Base-by-base conservation (phyloP, 2,113 vertebrate species). In the Tetraodon nigroviridis region DNA sequence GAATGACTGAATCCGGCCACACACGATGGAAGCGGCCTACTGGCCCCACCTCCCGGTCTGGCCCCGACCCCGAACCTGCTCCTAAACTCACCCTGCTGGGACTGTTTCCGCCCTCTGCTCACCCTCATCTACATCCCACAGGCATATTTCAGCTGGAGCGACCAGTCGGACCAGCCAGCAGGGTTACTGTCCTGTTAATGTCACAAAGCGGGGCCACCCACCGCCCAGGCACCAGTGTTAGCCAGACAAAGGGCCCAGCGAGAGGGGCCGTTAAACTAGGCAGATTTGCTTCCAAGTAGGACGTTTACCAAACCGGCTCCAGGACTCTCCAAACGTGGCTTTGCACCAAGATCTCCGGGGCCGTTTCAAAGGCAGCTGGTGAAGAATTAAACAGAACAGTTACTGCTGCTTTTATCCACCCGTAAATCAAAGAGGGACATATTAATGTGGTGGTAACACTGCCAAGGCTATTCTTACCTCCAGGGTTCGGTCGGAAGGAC, bases 91-190 rank as follows among this genome's bases (percentile, higher is more conserved):
- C 62, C 1, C 20, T n/a, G 21, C 32, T 65, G 65, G 53, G 60
- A 63, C n/a, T 40, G 20, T 61, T 69, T 73, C 68, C 72, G 51
- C 51, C 65, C 42, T 45, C 21, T 2, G 18, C 45, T 48, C 58
- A 11, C 67, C 27, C 45, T 48, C 58, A 11, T 68, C 27, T 55
- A 42, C 62, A 54, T 52, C 55, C 54, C 53, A 45, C 32, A 51
- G 61, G 61, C 62, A 44, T 81, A 65, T 61, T 84, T 84, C 76
- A 82, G 50, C 72, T 22, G 3, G 58, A 77, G 64, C 40, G 75
- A 75, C 69, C 73, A 70, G 76, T 81, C 73, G 20, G 73, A 75
- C 61, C 3, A 65, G 64, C 42, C 41, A 1, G 57, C 60, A 29
- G 53, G 54, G 50, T 77, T 68, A 49, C 61, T 73, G 74, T 80